Base-by-base conservation (phyloP, 2,888 invertebrate genomes). In the Unio delphinus region DNA sequence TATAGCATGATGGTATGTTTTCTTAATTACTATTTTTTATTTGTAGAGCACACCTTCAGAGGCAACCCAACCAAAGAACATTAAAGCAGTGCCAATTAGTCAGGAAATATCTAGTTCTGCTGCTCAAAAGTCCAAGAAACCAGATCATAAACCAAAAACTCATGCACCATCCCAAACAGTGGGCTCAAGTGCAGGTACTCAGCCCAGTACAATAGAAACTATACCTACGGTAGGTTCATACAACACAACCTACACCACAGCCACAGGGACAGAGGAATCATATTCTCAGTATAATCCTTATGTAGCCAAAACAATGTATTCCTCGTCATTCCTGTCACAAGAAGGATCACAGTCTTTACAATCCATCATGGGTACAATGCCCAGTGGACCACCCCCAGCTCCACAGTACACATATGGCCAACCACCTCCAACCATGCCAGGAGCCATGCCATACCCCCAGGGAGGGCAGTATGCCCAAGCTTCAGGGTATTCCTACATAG, bases 331-430 rank as follows among this genome's bases (percentile, higher is more conserved):
- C 74, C 82, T 89, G 87, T 85, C 86, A 3, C 84, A 84, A 55
- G 88, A 89, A 67, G 89, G 89, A 4, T 83, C 84, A 28, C 86
- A 87, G 73, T 83, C 83, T 60, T 85, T 89, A 65, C 87, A 88
- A 80, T 83, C 82, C 11, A 77, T 89, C 54, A 83, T 89, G 67
- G 85, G 86, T 30, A 83, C 83, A 15, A 72, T 74, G n/a, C 67
- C 75, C 17, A 65, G 67, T 6, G 62, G 64, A 18, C 62, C 75
- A 11, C 58, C 69, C 20, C 70, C 70, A 45, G 67, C 72, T 20
- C 55, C 67, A 60, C 63, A 65, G 26, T 62, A 66, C 26, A 60
- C 68, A 28, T 80, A 78, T 62, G 56, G 70, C 17, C 79, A 76
- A 30, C 74, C 77, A 8, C 73, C 79, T 30, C 73, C 75, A 26